These are phyloP conservation scores for Atherinosoma microstoma DNA, from an alignment of 2,797 vertebrate species.

Conservation along the genomic window DNA sequence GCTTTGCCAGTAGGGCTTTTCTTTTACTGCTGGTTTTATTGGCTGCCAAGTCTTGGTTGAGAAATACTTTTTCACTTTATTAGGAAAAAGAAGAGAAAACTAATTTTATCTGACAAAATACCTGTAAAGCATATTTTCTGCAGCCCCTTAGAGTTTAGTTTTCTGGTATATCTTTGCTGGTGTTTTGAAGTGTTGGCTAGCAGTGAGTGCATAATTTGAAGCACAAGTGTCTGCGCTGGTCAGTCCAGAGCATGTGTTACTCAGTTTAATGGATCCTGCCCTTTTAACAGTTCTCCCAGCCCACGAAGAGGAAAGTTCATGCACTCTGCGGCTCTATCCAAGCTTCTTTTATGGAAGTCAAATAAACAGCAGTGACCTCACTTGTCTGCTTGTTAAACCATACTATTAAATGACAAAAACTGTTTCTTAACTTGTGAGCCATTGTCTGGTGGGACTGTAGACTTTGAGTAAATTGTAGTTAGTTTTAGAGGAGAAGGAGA, in stretches of 20 bases:
- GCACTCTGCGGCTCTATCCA: conserved; percentile 21
- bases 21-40: not conserved
- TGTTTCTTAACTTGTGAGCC: conserved; percentile 36
- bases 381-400: conserved; percentile 40
- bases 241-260: conserved; percentile 37
- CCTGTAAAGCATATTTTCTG: not conserved
- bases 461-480: conserved; percentile 9
- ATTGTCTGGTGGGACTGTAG: not conserved
- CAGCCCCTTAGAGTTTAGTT: not conserved
- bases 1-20: conserved; percentile 16
- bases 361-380: conserved; percentile 39
- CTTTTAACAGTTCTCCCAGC: conserved; percentile 52
- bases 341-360: conserved; percentile 36
- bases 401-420: conserved; percentile 42
- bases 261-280: conserved; percentile 45
- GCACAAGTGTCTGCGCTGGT: conserved; percentile 33
- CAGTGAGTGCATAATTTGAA: conserved; percentile 27
- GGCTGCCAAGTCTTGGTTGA: not conserved
- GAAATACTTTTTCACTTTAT: not conserved
- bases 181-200: conserved; percentile 5
- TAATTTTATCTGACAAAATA: not conserved
- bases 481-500: not conserved
- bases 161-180: conserved; percentile 11
- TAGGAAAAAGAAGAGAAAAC: not conserved
- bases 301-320: conserved; percentile 39